Base-by-base conservation (phyloP, 1,140 invertebrate genomes). In the Aphelinus certus region DNA sequence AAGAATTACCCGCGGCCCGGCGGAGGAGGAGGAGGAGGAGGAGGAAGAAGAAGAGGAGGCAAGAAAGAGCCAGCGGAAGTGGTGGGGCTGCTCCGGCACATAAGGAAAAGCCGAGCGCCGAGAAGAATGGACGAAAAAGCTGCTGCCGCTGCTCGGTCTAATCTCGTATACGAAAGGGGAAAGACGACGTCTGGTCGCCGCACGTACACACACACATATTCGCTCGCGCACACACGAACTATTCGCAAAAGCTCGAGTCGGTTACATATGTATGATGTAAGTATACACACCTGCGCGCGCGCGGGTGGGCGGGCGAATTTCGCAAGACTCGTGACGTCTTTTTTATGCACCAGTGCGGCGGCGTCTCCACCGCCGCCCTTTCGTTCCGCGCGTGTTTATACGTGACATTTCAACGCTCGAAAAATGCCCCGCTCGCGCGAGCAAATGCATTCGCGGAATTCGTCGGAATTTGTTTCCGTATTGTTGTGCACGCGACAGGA, bases 261-360 rank as follows among this genome's bases (percentile, higher is more conserved):
- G n/a, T 53, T 70, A n/a, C 26, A 51, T 70, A 70, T 61, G 58
- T 45, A 70, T 62, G 68, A 45, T 62, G 46, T 70, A 62, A 62
- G 58, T 61, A 46, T 42, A 70, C 68, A 58, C 48, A 51, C 42
- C n/a, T 26, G 64, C 2, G 55, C 53, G 9, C 51, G 48, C 42
- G 7, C 43, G 3, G 60, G 51, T 43, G 53, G 43, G 56, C 65
- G 26, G 26, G 26, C 26, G 26, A 26, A 26, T 26, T 26, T 26
- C 26, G 26, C 26, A 26, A 26, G 26, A 26, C 26, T 26, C 26
- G 26, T 26, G 26, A 26, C 26, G 26, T 26, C 26, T 26, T 26
- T 26, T 67, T 67, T 67, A 64, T 64, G 47, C 6, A 64, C 47
- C 5, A 47, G 61, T 3, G 26, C 26, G 26, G 26, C 26, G 26